Evolutionary conservation across 2,888 invertebrate species (phyloP), one percentile per base, ranked within the genome.

Genomic region (Pyrrhopygopsis socrates): DNA sequence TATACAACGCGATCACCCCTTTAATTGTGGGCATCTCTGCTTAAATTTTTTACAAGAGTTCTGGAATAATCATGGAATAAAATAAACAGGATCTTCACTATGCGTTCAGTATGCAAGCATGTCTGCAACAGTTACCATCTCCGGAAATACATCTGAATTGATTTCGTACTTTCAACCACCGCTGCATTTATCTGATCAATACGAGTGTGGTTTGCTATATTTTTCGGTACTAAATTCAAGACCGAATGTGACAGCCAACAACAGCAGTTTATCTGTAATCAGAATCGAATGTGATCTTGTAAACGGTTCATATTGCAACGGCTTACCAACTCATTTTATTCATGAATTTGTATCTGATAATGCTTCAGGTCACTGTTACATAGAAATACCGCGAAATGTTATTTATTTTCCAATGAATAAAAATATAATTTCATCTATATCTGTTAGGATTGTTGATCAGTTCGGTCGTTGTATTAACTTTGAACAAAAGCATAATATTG

Each of bases 101-200:
- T 9, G n/a, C 22, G 67, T 67, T 34, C 29, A 65, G 65, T 30
- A 67, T 22, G 20, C 38, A 63, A 70, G 58, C 54, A 87, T 81
- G 84, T 84, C 84, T 84, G 38, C 41, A 34, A 82, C 87, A 67
- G 67, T 82, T 73, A 83, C 86, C 58, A 81, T 84, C 78, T 81
- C 83, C 41, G 79, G 81, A 70, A 78, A 76, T 79, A 73, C 76
- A 67, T 84, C 87, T 50, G 83, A 81, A 76, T 67, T 84, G 22
- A 58, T 29, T 38, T 79, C 87, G 11, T 82, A 82, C 30, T 87
- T 82, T 87, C 84, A 87, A 81, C 81, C 83, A 41, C 71, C 83
- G 74, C 60, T 86, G 20, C 15, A 20, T 65, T 65, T 65, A 65
- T 65, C 65, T 30, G 65, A 20, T 65, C 65, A 65, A 65, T 65